Conservation (phyloP, 2,797 vertebrate species). For the Lemur catta region DNA sequence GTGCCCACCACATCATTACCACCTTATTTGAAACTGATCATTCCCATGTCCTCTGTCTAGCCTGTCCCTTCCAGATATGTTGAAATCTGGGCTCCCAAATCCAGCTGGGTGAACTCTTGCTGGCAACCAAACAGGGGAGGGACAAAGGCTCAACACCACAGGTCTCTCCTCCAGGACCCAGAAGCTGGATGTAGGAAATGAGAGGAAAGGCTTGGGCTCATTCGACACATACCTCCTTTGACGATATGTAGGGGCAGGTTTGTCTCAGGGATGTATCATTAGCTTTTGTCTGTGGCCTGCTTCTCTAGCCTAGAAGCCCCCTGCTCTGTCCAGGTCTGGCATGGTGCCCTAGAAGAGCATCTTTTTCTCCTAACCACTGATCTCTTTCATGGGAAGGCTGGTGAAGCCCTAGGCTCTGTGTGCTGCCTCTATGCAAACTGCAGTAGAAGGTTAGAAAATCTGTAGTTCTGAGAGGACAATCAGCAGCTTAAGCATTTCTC, state of each 20-base stretch:
- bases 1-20: slow-evolving; percentile 45
- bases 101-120: neutral
- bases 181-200: neutral
- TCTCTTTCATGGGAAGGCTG: neutral
- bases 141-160: neutral
- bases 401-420: neutral
- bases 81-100: neutral
- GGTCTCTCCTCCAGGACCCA: neutral
- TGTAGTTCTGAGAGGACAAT: neutral
- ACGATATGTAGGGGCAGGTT: neutral
- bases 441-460: neutral
- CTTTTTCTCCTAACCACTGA: neutral
- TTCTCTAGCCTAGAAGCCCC: neutral
- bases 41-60: slow-evolving; percentile 31
- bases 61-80: neutral
- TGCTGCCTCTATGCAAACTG: neutral
- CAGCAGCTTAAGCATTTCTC: neutral
- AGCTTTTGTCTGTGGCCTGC: neutral
- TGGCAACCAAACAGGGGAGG: neutral
- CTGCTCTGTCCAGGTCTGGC: neutral
- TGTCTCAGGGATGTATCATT: neutral
- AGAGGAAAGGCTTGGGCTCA: neutral
- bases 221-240: neutral
- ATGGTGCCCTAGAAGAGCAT: neutral
- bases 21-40: slow-evolving; percentile 57